Evolutionary conservation across 2,113 vertebrate species (phyloP).

Genomic region (Poicephalus meyeri): DNA sequence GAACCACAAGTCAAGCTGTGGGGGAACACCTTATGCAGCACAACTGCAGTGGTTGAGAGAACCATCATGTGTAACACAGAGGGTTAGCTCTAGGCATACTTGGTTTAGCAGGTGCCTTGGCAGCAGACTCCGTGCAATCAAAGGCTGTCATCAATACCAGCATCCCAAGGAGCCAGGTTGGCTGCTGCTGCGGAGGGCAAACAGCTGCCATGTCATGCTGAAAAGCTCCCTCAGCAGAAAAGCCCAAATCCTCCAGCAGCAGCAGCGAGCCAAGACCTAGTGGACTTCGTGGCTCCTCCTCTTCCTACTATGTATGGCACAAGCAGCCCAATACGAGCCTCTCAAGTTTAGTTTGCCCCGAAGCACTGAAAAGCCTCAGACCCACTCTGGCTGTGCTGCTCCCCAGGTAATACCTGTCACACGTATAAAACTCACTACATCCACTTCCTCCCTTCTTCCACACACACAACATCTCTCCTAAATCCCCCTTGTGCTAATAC

Average conservation of each 20-base stretch:
- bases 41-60: fast-evolving
- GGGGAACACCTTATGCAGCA: background rate
- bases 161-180: background rate
- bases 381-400: background rate
- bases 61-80: fast-evolving
- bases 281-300: background rate
- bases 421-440: fast-evolving
- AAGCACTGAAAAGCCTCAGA: background rate
- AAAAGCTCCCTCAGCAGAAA: background rate
- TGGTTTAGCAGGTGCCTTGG: background rate
- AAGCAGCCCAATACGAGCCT: background rate
- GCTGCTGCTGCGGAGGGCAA: background rate
- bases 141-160: background rate
- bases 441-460: background rate
- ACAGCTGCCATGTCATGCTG: background rate
- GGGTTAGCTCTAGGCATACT: background rate
- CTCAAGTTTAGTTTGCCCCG: background rate
- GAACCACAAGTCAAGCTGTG: background rate
- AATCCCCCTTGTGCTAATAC: background rate
- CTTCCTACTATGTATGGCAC: background rate
- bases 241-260: background rate
- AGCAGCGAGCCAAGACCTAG: background rate
- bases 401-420: background rate
- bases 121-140: background rate
- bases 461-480: background rate